Evolutionary conservation across 2,888 invertebrate species (phyloP), one percentile per base, ranked within the genome.

Genomic region (Archips crataeganus): DNA sequence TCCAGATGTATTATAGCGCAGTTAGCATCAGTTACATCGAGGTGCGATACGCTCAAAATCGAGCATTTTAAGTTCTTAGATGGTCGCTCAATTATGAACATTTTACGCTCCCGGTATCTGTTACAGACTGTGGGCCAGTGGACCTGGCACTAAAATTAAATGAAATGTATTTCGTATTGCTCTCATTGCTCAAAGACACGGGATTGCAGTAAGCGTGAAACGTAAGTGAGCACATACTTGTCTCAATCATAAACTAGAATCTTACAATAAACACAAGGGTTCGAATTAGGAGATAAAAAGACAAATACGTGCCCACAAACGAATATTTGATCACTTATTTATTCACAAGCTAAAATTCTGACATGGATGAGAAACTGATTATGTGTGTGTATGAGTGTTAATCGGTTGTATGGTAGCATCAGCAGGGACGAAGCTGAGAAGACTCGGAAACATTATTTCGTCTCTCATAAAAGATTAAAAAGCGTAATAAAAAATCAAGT

Each of bases 111-210:
- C 54, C 32, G 9, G 42, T 13, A 36, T 15, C 42, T 23, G 62
- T n/a, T 13, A 36, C 42, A 36, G 15, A 13, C 60, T 36, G 36
- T 10, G 15, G 42, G 23, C 42, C 32, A 32, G 57, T n/a, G 15
- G 2, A n/a, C 36, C 71, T 34, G 54, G 47, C 73, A 39, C 64
- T 57, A 51, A 64, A 36, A 47, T 32, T 39, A 69, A 42, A 47
- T 13, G 70, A 64, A 69, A 59, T 64, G 42, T 49, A 51, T 45
- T 15, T 57, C 47, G 63, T 42, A 42, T 42, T 59, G 63, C 47
- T 63, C 49, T 64, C 57, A 49, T 68, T 68, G 47, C 51, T 39
- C 15, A 39, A n/a, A n/a, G 64, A 64, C 34, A 49, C 60, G 49
- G 47, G 39, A 70, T 45, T 15, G 60, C 51, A 32, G 47, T 42